Percentiles rank a stretch among this genome's conserved stretches.
Evolutionary conservation across 2,113 vertebrate genomes (phyloP).

Genomic region (human (Homo sapiens)): GRCh38 chr11:81281001-81281500

Average conservation of each 20-base stretch:
- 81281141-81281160: not conserved
- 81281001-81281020: not conserved
- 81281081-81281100: not conserved
- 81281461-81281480: not conserved
- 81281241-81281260: not conserved
- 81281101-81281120: not conserved
- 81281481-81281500: not conserved
- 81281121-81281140: not conserved
- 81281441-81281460: not conserved
- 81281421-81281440: not conserved
- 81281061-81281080: not conserved
- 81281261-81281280: not conserved
- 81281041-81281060: not conserved
- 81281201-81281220: not conserved
- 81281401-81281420: not conserved
- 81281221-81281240: not conserved
- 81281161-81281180: not conserved
- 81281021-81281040: accelerated
- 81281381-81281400: not conserved
- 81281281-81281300: not conserved
- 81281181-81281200: not conserved
- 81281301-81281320: not conserved
- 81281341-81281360: not conserved
- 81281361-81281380: not conserved
- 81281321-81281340: not conserved